Evolutionary conservation across 2,113 vertebrate species (phyloP), one percentile per base, ranked within the genome.

Genomic region (Muscicapa adusta): DNA sequence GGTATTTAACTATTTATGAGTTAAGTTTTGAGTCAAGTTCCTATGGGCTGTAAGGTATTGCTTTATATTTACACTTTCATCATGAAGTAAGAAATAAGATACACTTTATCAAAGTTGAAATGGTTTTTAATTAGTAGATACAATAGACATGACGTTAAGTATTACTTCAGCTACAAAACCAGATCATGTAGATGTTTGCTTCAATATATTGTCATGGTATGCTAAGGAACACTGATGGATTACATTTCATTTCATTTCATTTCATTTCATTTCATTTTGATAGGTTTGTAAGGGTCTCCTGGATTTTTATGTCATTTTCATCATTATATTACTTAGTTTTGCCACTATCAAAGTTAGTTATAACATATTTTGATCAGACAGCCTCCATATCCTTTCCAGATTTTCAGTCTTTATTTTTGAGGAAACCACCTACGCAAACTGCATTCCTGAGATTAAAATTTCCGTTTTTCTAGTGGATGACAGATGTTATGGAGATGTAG

Each of bases 391-490:
- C 18, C 8, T 18, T 79, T 88, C 61, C 75, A 90, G 51, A 82
- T 58, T 82, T 93, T 73, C n/a, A 68, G 9, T 36, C 9, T 76
- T 66, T 76, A 26, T 36, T 61, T 91, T 67, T 58, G 22, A 71
- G 62, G 71, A 78, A 95, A 40, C 42, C 0, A 0, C 56, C 78
- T 38, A 70, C 1, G 0, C 31, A 66, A 65, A 38, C 18, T 70
- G 20, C 42, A 66, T 78, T 92, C 47, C 50, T 94, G 51, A 85
- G 24, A 38, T n/a, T 48, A 74, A 85, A 42, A 65, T 36, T 33
- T 81, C 47, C 40, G 1, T 90, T 92, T 36, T 80, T 84, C 7
- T 28, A 62, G 34, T 34, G 36, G 19, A 51, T 57, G 26, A 48
- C 56, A 93, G n/a, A 63, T 89, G 54, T 56, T 81, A 34, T 11